Evolutionary conservation across 2,797 vertebrate genomes (phyloP), one percentile per base, ranked within the genome.

Genomic region (Periophthalmus magnuspinnatus): DNA sequence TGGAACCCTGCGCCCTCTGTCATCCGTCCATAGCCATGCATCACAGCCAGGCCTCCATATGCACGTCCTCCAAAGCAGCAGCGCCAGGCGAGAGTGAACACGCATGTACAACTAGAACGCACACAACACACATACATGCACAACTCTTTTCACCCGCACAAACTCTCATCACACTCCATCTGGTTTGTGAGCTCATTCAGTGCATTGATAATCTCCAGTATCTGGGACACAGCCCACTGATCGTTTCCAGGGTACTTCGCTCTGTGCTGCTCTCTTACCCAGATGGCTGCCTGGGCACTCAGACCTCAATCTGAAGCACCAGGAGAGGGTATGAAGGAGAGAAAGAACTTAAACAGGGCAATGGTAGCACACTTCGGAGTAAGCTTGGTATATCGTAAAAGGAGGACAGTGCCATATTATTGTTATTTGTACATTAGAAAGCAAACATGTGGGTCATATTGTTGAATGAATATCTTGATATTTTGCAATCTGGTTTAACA

Each of bases 141-240:
- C 77, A 84, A 81, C 69, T 85, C 80, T 77, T 81, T 79, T 87
- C 78, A 82, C 81, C 82, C 75, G n/a, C 54, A 59, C 82, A 84
- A 88, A 87, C 84, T 85, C 86, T 81, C 83, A 82, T 84, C 88
- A 83, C 89, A 88, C 86, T 88, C 90, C 89, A 91, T 90, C 89
- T 91, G 88, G 87, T 86, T 89, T 79, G 86, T 90, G 90, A 91
- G 90, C 90, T 92, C 85, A 87, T 91, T 91, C 80, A 58, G 85
- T 74, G 86, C 90, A 91, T 90, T 91, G 92, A 92, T 93, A 93
- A 91, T 91, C 89, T 90, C 85, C 84, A 84, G 88, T 91, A 93
- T 91, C 91, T 93, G 88, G 92, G 92, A 89, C 90, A 90, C 85
- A 75, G 85, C 81, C 85, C 82, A 81, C 82, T 86, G 89, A 89